Evolutionary conservation across 2,113 vertebrate species (phyloP), one percentile per base, ranked within the genome.

Genomic region (Boulengeromyrus knoepffleri): DNA sequence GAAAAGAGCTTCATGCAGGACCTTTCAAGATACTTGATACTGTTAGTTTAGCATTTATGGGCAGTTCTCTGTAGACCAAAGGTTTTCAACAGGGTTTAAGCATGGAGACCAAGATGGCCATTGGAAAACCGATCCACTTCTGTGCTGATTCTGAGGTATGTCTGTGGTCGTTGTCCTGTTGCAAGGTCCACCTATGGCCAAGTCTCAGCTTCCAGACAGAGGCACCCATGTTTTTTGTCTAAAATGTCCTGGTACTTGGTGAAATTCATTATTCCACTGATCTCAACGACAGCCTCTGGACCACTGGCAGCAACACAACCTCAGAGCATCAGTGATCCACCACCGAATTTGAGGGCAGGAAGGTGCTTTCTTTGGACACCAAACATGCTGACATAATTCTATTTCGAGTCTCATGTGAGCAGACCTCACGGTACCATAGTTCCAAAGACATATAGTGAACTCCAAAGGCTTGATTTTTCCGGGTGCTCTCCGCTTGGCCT

Each of bases 331-430:
- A 80, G 13, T 80, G 74, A 80, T 80, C 74, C 74, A 7, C 36
- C 74, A 19, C 15, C 1, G 36, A 39, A 80, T 80, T 19, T 80
- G 74, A 80, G 31, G 74, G 36, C 39, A 80, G 36, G 74, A 80
- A 42, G 74, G 15, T 36, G 74, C 36, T 80, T 80, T 80, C 74
- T 39, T 80, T 80, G 74, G 31, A 42, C 45, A n/a, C 42, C 42
- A 85, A 85, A 85, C 83, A 47, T 47, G 46, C 42, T n/a, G 19
- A 85, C 17, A 84, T 39, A 84, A 84, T 84, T 84, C 80, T 84
- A 39, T 45, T 49, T 47, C 21, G 84, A 31, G 85, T 36, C 49
- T 87, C 85, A 47, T 87, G 85, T 53, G 85, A 31, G 46, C 27
- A 52, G 13, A 87, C 47, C 27, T 52, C 13, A 45, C 0, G 4